Percentiles rank a stretch among this genome's conserved stretches.
phyloP scores from a whole-genome alignment of 2,797 vertebrate genomes.

The Acrossocheilus fasciatus region DNA sequence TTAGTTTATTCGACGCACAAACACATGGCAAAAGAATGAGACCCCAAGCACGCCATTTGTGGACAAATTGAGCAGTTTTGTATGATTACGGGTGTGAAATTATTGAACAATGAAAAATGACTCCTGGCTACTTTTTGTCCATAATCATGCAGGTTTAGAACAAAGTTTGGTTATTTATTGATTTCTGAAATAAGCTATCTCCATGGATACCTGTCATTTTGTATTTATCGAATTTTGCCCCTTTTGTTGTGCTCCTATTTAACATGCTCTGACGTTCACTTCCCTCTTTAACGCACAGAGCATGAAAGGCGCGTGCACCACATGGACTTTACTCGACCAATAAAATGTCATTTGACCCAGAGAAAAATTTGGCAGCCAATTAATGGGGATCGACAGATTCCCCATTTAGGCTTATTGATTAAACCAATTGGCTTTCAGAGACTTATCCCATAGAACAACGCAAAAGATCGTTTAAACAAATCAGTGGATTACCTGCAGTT shows the following conservation, averaged over 20 bases:
- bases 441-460: slow-evolving; percentile 3
- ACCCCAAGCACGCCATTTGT: slow-evolving; percentile 44
- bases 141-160: not conserved
- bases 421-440: not conserved
- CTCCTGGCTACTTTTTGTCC: not conserved
- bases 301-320: not conserved
- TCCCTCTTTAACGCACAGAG: not conserved
- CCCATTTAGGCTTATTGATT: not conserved
- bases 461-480: not conserved
- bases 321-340: slow-evolving; percentile 3
- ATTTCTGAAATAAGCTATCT: not conserved
- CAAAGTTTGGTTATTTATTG: not conserved
- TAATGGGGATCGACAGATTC: slow-evolving; percentile 19
- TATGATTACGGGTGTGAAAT: slow-evolving; percentile 3
- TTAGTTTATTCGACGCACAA: slow-evolving; percentile 60
- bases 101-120: slow-evolving; percentile 18
- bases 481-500: not conserved
- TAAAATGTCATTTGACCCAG: slow-evolving; percentile 8
- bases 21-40: slow-evolving; percentile 36
- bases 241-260: not conserved
- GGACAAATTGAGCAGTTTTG: slow-evolving; percentile 34
- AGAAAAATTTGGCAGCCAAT: not conserved
- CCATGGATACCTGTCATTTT: slow-evolving; percentile 22
- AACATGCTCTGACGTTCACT: not conserved
- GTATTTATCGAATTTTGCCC: not conserved